Evolutionary conservation across 2,113 vertebrate genomes (phyloP).

Genomic region (Pseudorectes ferrugineus): DNA sequence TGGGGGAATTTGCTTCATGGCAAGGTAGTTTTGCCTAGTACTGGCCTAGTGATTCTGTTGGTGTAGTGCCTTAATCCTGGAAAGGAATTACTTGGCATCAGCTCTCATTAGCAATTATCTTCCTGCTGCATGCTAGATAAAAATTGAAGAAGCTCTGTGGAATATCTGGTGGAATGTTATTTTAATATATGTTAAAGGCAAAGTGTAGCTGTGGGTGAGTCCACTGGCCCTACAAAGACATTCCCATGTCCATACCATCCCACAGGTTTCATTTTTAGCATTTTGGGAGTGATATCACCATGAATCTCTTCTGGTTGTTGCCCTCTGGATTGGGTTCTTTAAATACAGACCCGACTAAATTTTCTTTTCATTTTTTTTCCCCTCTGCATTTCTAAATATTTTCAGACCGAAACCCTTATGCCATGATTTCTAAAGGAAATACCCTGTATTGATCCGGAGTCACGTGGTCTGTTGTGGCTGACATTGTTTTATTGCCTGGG

Average conservation of each 20-base stretch:
- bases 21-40: not conserved
- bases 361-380: not conserved
- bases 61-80: not conserved
- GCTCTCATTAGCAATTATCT: not conserved
- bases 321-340: not conserved
- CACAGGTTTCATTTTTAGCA: not conserved
- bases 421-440: constrained; percentile 12
- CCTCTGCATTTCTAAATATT: not conserved
- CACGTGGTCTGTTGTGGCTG: not conserved
- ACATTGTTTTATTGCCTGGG: constrained; percentile 42
- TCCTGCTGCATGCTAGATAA: not conserved
- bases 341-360: not conserved
- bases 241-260: not conserved
- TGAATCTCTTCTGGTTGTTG: not conserved
- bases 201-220: not conserved
- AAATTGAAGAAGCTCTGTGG: not conserved
- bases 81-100: not conserved
- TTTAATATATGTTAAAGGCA: not conserved
- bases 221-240: not conserved
- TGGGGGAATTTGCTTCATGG: not conserved
- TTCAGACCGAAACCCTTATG: not conserved
- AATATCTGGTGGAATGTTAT: not conserved
- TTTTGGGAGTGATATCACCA: not conserved
- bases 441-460: not conserved
- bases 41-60: not conserved